Percentiles rank a stretch among this genome's conserved stretches.
These are phyloP conservation scores for Macheiramphus alcinus DNA, from an alignment of 2,113 vertebrate species.

Conservation along the genomic window DNA sequence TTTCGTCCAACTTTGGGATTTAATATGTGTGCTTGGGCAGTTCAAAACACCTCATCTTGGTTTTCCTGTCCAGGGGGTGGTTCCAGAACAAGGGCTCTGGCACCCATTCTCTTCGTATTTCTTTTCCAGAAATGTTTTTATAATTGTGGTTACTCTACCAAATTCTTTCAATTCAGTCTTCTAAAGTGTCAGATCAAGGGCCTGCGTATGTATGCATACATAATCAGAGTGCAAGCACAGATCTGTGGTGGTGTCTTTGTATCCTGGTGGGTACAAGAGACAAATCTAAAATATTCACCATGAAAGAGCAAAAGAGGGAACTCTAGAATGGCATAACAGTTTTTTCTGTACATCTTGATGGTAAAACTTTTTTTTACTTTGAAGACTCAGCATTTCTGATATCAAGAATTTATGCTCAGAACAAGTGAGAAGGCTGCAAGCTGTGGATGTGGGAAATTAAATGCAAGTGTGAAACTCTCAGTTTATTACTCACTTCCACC, in stretches of 20 bases:
- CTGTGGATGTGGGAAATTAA: neutral
- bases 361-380: neutral
- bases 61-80: neutral
- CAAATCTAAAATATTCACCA: neutral
- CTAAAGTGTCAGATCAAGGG: neutral
- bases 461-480: neutral
- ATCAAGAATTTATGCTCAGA: neutral
- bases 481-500: neutral
- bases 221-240: neutral
- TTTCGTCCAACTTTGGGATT: neutral
- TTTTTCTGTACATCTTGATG: neutral
- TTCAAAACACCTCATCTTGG: neutral
- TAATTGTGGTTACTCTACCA: too few relatives aligned
- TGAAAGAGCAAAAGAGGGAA: neutral
- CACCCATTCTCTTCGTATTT: neutral
- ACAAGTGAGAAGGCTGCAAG: neutral
- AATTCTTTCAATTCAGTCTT: too few relatives aligned
- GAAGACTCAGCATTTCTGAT: neutral
- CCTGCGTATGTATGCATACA: rapidly evolving
- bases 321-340: neutral
- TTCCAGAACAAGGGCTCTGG: neutral
- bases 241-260: neutral
- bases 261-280: too few relatives aligned
- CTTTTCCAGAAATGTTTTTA: neutral
- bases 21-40: neutral